phyloP scores from a whole-genome alignment of 2,888 invertebrate species.

The Prenolepis imparis region DNA sequence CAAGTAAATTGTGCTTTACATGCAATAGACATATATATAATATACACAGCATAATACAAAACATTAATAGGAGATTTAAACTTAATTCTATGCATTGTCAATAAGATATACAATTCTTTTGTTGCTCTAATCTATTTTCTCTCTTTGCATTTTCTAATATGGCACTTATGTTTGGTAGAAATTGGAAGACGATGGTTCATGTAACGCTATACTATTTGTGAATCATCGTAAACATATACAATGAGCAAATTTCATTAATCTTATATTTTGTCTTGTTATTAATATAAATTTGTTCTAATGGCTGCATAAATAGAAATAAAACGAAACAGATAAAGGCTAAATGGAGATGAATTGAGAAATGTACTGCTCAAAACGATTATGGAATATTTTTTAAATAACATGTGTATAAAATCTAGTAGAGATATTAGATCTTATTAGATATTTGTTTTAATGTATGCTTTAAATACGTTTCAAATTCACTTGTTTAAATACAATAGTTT shows the following conservation, averaged over 20 bases:
- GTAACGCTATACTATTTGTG: slow-evolving; percentile 36
- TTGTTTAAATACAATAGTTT: neutral
- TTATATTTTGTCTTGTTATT: neutral
- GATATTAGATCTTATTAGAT: neutral
- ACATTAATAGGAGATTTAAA: slow-evolving; percentile 38
- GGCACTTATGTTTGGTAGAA: slow-evolving; percentile 70
- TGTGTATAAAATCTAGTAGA: neutral
- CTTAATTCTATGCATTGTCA: slow-evolving; percentile 44
- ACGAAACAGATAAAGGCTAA: slow-evolving; percentile 54
- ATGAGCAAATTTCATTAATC: slow-evolving; percentile 54
- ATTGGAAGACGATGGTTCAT: slow-evolving; percentile 72
- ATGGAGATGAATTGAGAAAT: slow-evolving; percentile 46
- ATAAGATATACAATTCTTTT: slow-evolving; percentile 52
- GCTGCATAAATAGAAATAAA: slow-evolving; percentile 58
- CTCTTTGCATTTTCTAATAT: slow-evolving; percentile 55
- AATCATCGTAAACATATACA: slow-evolving; percentile 48
- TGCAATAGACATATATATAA: slow-evolving; percentile 10
- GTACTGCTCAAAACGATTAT: slow-evolving; percentile 42
- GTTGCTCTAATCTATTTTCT: slow-evolving; percentile 19
- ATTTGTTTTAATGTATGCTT: neutral
- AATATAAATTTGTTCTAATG: slow-evolving; percentile 58
- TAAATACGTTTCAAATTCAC: neutral
- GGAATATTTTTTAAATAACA: slow-evolving; percentile 3
- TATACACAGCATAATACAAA: slow-evolving; percentile 53
- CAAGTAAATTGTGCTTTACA: slow-evolving; percentile 31